These are phyloP conservation scores for Chloroclysta siterata DNA, from an alignment of 2,888 invertebrate genomes.

Conservation along the genomic window DNA sequence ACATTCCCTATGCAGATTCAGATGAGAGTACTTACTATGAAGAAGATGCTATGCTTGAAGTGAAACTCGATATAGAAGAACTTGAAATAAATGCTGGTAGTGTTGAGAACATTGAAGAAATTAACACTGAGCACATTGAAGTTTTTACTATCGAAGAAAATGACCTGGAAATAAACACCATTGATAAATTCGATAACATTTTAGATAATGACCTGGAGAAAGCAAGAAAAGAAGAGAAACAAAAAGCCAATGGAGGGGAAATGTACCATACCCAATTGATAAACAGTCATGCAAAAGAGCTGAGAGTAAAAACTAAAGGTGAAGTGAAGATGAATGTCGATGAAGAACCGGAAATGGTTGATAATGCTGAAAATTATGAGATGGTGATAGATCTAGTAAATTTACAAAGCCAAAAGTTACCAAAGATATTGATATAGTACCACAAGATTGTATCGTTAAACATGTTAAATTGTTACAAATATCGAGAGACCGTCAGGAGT, in stretches of 20 bases:
- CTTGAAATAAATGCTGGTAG: neutral
- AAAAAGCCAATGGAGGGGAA: neutral
- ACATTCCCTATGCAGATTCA: too few species aligned
- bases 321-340: neutral
- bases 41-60: neutral
- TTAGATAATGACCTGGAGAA: neutral
- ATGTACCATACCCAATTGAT: too few species aligned
- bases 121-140: too few species aligned
- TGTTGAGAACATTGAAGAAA: too few species aligned
- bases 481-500: neutral
- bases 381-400: too few species aligned
- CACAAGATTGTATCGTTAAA: conserved; percentile 1
- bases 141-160: neutral
- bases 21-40: too few species aligned
- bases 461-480: conserved; percentile 1
- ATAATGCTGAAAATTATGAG: too few species aligned
- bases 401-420: conserved; percentile 2
- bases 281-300: too few species aligned
- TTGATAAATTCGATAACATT: neutral
- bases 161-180: neutral
- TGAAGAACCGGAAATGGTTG: neutral
- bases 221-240: neutral
- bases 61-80: neutral
- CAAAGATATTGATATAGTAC: conserved; percentile 1
- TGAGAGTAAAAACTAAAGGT: neutral